Base-by-base conservation (phyloP, 2,113 vertebrate genomes). In the Hydropotes inermis region DNA sequence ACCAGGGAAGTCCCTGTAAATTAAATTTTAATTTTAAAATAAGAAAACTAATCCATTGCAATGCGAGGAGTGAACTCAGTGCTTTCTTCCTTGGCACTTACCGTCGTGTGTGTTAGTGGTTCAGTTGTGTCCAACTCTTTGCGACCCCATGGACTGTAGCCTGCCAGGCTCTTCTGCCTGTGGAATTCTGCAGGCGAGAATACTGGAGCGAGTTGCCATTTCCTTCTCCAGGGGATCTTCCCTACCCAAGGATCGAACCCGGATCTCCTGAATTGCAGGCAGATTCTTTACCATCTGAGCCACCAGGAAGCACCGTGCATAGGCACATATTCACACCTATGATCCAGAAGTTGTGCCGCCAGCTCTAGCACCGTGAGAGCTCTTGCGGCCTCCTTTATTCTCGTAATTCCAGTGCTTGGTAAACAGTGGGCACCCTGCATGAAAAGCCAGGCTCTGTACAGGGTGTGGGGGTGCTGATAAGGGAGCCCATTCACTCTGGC, bases 321-420 rank as follows among this genome's bases (percentile, higher is more conserved):
- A n/a, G 47, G 58, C 17, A 9, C 14, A 2, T 0, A 12, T 12
- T 61, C 58, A 43, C 2, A 1, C 10, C 14, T 64, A 1, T 21
- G 21, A 4, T 17, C 11, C 16, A 19, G 47, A 28, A 30, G 21
- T 54, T 14, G 74, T 21, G 64, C 82, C 39, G 1, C 27, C 11
- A 33, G 33, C 43, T 36, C 64, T 55, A 36, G 61, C 25, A 47
- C 28, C 45, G 30, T 2, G 1, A 74, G 52, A 57, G 52, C 15
- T 9, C 1, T 0, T 2, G 17, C 17, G 25, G 33, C 47, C 39
- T 67, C 50, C 13, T 28, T 81, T 27, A 13, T 28, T 23, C 81
- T 67, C 7, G 15, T 1, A 2, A 36, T 27, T 27, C 64, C 12
- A 16, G 55, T 9, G 21, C 19, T 36, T 61, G 81, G 92, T 50